A percentile compares a stretch with the other conserved stretches of the same genome.
Conservation (phyloP, 92 coral and sea anemone genomes). For the Zoanthus sansibaricus region DNA sequence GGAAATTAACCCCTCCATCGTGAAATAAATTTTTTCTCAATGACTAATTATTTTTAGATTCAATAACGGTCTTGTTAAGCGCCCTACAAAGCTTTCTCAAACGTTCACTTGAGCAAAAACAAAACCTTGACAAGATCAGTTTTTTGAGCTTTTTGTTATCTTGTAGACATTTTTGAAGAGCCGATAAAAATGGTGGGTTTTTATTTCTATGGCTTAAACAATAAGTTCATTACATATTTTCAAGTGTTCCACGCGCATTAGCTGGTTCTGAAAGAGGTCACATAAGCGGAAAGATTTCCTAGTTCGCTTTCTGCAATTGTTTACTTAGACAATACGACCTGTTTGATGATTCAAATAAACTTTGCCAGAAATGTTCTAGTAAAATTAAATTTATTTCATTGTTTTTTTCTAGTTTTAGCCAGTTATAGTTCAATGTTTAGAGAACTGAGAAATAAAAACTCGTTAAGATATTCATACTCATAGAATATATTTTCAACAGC, state of each 20-base stretch:
- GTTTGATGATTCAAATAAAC: constrained; percentile 15
- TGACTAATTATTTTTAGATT: constrained; percentile 49
- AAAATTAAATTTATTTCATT: neutral
- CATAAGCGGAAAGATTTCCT: constrained; percentile 28
- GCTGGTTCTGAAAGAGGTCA: constrained; percentile 25
- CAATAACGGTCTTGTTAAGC: constrained; percentile 48
- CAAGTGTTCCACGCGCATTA: constrained; percentile 41
- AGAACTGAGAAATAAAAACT: neutral
- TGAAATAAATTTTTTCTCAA: constrained; percentile 32
- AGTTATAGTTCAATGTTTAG: constrained; percentile 26
- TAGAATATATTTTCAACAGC: constrained; percentile 13
- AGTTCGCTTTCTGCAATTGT: constrained; percentile 30
- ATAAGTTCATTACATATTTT: constrained; percentile 47
- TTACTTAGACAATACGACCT: constrained; percentile 8
- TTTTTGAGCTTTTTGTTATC: constrained; percentile 49
- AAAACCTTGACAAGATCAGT: constrained; percentile 42
- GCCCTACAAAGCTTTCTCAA: constrained; percentile 33
- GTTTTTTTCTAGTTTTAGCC: constrained; percentile 9
- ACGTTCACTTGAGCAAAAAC: constrained; percentile 47
- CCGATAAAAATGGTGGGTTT: constrained; percentile 49
- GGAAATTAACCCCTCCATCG: constrained; percentile 40
- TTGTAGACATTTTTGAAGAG: constrained; percentile 41
- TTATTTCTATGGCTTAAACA: constrained; percentile 43
- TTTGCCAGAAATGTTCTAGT: constrained; percentile 1
- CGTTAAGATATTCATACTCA: constrained; percentile 33